Base-by-base conservation (phyloP, 2,888 invertebrate species). In the Drosophila setosimentum region DNA sequence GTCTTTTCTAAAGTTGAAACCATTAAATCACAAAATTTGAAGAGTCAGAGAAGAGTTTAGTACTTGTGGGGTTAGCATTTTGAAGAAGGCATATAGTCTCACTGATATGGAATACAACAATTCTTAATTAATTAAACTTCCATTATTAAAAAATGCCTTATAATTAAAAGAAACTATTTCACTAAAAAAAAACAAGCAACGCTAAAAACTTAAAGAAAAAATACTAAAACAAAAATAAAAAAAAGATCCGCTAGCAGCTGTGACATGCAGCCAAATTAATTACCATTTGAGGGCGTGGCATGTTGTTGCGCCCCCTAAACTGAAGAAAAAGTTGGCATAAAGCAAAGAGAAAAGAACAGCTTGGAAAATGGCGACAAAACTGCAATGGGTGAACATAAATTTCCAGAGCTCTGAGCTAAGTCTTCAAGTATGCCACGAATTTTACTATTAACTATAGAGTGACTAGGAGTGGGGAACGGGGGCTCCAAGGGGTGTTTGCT, bases 341-440 rank as follows among this genome's bases (percentile, higher is more conserved):
- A 16, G 45, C 16, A 11, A 51, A 18, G 37, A 57, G 54, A 40
- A 50, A 57, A 51, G 13, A 49, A 42, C 4, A 30, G 35, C 18
- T 50, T 27, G 27, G 11, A 60, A 51, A 66, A 51, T 62, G 67
- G 77, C 76, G 82, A 82, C 85, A 74, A 84, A 83, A 82, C 78
- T 86, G 80, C 82, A 83, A 35, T 65, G 74, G 64, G 13, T 32
- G 64, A 63, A 83, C 75, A 81, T 87, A 73, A 81, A 84, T 87
- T 66, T 70, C 18, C 5, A 13, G 30, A 53, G 48, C 53, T 59
- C 53, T 54, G 29, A 29, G 50, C 50, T 32, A 55, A 61, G 73
- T 70, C 85, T 82, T 82, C 59, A 78, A 83, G 75, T 70, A 80
- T 88, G 80, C 83, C 68, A 75, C 73, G 83, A 75, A 78, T 86